Conservation (phyloP, 2,113 vertebrate species). For the Cryptotis parvus region DNA sequence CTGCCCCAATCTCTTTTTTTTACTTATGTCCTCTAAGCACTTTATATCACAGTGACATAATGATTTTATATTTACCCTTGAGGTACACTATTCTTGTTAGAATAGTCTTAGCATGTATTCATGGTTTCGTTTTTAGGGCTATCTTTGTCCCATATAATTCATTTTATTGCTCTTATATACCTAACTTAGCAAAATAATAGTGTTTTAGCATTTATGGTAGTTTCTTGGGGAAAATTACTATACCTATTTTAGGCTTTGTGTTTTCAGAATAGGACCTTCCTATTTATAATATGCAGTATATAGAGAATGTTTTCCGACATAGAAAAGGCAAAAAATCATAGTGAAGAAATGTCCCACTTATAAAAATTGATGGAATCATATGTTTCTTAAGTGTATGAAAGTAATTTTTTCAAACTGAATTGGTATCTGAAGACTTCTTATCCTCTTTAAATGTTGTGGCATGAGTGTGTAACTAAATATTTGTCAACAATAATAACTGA, state of each 20-base stretch:
- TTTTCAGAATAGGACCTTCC: background rate
- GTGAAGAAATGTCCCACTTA: slow-evolving; percentile 4
- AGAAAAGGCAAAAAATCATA: slow-evolving; percentile 1
- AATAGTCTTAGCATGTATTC: background rate
- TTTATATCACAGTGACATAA: background rate
- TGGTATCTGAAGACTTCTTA: background rate
- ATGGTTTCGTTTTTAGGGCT: background rate
- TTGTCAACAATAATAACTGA: background rate
- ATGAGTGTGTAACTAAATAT: background rate
- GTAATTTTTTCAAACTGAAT: slow-evolving; percentile 16
- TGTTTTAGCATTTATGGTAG: background rate
- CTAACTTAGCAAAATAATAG: background rate
- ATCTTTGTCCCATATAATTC: background rate
- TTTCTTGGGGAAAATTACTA: background rate
- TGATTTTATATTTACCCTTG: background rate
- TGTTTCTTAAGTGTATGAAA: slow-evolving; percentile 4
- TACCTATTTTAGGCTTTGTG: background rate
- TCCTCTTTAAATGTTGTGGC: background rate
- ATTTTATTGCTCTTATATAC: background rate
- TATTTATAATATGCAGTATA: background rate
- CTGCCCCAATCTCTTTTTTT: background rate
- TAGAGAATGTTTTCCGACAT: background rate
- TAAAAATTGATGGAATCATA: background rate
- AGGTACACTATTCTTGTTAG: background rate
- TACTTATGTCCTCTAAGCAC: background rate